Base-by-base conservation (phyloP, 1,140 invertebrate species). In the Harpegnathos saltator region DNA sequence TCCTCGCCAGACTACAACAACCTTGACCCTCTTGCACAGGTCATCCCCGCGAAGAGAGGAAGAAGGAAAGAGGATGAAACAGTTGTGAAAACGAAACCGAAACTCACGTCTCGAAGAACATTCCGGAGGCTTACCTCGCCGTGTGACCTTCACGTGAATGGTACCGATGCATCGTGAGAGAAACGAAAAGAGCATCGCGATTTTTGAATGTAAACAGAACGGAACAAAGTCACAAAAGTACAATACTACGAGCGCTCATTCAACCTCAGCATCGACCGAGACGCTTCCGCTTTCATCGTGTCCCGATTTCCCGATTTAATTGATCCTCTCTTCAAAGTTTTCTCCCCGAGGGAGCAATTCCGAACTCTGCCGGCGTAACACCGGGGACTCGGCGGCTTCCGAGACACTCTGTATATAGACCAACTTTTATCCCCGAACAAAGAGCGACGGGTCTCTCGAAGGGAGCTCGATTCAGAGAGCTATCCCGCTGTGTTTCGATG, bases 1-100 rank as follows among this genome's bases (percentile, higher is more conserved):
- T 81, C 65, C 66, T 62, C 29, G 52, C 12, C 29, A 48, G 50
- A 69, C 26, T n/a, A 38, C 48, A 65, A 17, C 62, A 59, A 71
- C 82, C 77, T 88, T 88, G 86, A 87, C 75, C 75, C 38, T 88
- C 54, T 62, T 38, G 69, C 63, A 1, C 19, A 58, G 59, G 26
- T 84, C 62, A 48, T 14, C 48, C 14, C 9, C 38, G 38, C 11
- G 38, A 9, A 11, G 38, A 44, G 58, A 58, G 22, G 58, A 29
- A 50, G 5, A 33, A 12, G 2, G 17, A 19, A 48, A 69, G 22
- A 56, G 68, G 52, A 52, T 44, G 26, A 15, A 58, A 33, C 54
- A 66, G 7, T 77, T 14, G 3, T 17, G 68, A 73, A 85, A 85
- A 66, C 14, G 63, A 62, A 86, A 85, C 5, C 15, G n/a, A 72